Percentiles rank a stretch among this genome's conserved stretches.
These are phyloP conservation scores for Irena cyanogastra DNA, from an alignment of 2,113 vertebrate genomes.

Conservation along the genomic window DNA sequence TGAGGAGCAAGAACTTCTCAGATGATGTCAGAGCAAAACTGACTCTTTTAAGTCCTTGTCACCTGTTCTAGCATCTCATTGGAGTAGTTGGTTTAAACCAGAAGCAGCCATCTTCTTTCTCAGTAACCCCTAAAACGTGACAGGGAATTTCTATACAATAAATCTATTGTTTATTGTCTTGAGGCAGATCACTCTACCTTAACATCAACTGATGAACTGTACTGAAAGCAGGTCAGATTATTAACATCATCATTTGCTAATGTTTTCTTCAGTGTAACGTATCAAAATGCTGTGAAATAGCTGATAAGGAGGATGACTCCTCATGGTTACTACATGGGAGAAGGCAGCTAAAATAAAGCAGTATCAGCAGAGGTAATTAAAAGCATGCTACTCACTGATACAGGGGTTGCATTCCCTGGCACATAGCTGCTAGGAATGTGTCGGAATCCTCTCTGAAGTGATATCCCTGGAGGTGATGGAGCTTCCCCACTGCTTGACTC, in stretches of 20 bases:
- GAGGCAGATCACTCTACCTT: not conserved
- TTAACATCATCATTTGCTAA: not conserved
- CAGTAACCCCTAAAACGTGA: not conserved
- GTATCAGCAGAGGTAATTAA: not conserved
- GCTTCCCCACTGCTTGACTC: conserved; percentile 48
- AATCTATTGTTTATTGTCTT: not conserved
- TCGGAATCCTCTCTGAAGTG: conserved; percentile 61
- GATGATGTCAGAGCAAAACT: not conserved
- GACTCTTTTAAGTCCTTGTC: not conserved
- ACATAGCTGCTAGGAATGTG: conserved; percentile 42
- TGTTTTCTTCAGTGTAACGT: not conserved
- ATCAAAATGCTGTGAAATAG: not conserved
- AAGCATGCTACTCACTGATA: conserved; percentile 40
- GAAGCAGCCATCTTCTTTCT: not conserved
- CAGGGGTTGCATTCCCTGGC: conserved; percentile 32
- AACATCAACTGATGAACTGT: not conserved
- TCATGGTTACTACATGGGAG: not conserved
- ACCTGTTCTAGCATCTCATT: not conserved
- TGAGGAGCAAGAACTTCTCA: not conserved
- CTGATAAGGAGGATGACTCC: not conserved
- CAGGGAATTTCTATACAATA: not conserved
- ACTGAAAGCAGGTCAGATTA: not conserved
- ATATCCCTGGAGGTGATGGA: conserved; percentile 3
- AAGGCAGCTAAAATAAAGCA: not conserved
- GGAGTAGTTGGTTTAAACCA: not conserved